Conservation (phyloP, 2,888 invertebrate species). For the Eupithecia subumbrata region DNA sequence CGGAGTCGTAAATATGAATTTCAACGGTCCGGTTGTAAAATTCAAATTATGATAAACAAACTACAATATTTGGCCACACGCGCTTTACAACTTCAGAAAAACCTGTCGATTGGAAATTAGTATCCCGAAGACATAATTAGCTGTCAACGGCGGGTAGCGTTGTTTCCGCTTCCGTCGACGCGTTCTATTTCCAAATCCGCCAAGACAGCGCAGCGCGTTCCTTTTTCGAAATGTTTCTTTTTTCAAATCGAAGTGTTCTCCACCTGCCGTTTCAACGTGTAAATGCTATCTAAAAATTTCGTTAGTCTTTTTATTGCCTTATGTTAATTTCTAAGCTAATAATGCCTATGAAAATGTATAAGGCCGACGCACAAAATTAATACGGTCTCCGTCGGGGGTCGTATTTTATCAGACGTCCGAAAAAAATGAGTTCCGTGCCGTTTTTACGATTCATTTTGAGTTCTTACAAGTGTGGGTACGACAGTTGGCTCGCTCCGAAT, state of each 20-base stretch:
- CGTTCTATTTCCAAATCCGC: conserved; percentile 81
- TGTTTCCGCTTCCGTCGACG: conserved; percentile 79
- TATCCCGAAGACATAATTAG: conserved; percentile 78
- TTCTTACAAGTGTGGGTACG: conserved; percentile 68
- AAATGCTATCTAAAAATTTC: conserved; percentile 79
- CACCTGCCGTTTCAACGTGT: conserved; percentile 79
- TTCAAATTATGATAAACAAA: conserved; percentile 75
- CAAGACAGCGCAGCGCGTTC: conserved; percentile 56
- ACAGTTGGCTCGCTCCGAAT: conserved; percentile 78
- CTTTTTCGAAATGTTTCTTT: conserved; percentile 47
- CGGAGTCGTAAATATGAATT: conserved; percentile 72
- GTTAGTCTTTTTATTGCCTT: conserved; percentile 80
- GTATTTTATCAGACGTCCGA: conserved; percentile 67
- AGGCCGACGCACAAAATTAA: conserved; percentile 76
- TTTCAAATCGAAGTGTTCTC: conserved; percentile 43
- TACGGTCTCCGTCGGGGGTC: conserved; percentile 68
- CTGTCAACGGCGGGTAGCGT: conserved; percentile 77
- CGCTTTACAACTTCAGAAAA: conserved; percentile 60
- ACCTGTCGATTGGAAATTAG: conserved; percentile 78
- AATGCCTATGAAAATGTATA: conserved; percentile 83
- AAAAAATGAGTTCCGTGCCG: conserved; percentile 66
- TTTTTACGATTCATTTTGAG: conserved; percentile 75
- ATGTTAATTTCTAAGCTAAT: conserved; percentile 84
- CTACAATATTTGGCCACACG: conserved; percentile 50
- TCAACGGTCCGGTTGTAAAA: conserved; percentile 72